Evolutionary conservation across 2,797 vertebrate species (phyloP).

Genomic region (Girardinus metallicus): DNA sequence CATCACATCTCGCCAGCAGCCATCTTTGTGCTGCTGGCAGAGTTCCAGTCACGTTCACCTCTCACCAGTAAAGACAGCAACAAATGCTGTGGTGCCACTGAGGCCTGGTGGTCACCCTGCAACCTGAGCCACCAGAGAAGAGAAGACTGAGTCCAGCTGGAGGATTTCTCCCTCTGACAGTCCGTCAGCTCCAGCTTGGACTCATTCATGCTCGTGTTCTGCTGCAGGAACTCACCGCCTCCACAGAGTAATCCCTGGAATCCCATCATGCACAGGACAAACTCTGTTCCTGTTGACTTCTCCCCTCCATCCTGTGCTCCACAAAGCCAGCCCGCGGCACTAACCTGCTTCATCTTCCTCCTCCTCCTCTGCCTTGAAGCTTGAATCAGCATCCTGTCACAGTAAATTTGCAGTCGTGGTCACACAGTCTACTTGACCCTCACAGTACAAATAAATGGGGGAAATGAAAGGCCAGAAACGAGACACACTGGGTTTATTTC

Average conservation of each 20-base stretch:
- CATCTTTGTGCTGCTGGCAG: slow-evolving; percentile 25
- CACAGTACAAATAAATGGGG: slow-evolving; percentile 65
- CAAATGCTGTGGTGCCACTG: slow-evolving; percentile 58
- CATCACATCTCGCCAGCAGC: slow-evolving; percentile 47
- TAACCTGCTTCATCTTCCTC: slow-evolving; percentile 15
- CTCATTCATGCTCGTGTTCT: slow-evolving; percentile 27
- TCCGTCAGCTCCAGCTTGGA: slow-evolving; percentile 42
- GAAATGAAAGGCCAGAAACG: slow-evolving; percentile 57
- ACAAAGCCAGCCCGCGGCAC: background rate
- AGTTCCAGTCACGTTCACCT: slow-evolving; percentile 27
- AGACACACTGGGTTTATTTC: slow-evolving; percentile 62
- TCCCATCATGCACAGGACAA: slow-evolving; percentile 45
- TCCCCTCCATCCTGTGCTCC: background rate
- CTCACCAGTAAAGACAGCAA: slow-evolving; percentile 56
- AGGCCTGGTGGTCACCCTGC: slow-evolving; percentile 42
- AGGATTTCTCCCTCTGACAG: slow-evolving; percentile 54
- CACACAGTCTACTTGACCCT: slow-evolving; percentile 41
- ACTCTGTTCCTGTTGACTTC: slow-evolving; percentile 33
- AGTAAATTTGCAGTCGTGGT: slow-evolving; percentile 50
- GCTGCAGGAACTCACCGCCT: slow-evolving; percentile 33
- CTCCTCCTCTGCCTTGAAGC: slow-evolving; percentile 4
- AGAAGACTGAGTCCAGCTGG: slow-evolving; percentile 23
- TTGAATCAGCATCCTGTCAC: slow-evolving; percentile 67
- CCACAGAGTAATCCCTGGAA: slow-evolving; percentile 60
- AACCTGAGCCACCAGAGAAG: slow-evolving; percentile 50